Base-by-base conservation (phyloP, 2,888 invertebrate genomes). In the Anthoptus insignis region DNA sequence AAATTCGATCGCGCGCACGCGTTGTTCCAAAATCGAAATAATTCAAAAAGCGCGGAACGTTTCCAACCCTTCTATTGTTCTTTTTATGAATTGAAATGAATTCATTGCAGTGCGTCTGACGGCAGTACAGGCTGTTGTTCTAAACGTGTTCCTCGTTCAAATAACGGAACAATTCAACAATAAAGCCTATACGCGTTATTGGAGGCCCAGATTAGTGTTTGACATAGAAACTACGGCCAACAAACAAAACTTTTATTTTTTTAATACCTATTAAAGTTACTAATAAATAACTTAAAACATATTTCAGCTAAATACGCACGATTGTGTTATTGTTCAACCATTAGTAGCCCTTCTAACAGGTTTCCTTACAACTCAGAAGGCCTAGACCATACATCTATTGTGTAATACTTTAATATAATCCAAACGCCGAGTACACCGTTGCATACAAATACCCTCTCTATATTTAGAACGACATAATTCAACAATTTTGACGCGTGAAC, bases 1-100 rank as follows among this genome's bases (percentile, higher is more conserved):
- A 70, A 78, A 78, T 71, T 66, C 70, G 76, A 81, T 73, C 76
- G 70, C 69, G 78, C 77, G 81, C 81, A 79, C 79, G 79, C 80
- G 81, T 70, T 72, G 72, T 70, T 74, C 75, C 68, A 74, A 76
- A 76, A 75, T 76, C 74, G 70, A 77, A 78, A 76, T 73, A 72
- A 77, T 77, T 76, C 77, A 74, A 77, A 78, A 72, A 66, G 73
- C 76, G 75, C 75, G 68, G 73, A 69, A 73, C 66, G 63, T 66
- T 64, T 64, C 68, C 67, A 72, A 71, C 73, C 74, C 68, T 66
- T 63, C 65, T 64, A 77, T 79, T 79, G 78, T 79, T 76, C 80
- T 77, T 79, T 79, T 80, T 70, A 66, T 70, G 73, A 73, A 75
- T 75, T 70, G 68, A 67, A 64, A 49, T 57, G 57, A 64, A 67